Conservation (phyloP, 2,113 vertebrate genomes). For the Speoplatyrhinus poulsoni region DNA sequence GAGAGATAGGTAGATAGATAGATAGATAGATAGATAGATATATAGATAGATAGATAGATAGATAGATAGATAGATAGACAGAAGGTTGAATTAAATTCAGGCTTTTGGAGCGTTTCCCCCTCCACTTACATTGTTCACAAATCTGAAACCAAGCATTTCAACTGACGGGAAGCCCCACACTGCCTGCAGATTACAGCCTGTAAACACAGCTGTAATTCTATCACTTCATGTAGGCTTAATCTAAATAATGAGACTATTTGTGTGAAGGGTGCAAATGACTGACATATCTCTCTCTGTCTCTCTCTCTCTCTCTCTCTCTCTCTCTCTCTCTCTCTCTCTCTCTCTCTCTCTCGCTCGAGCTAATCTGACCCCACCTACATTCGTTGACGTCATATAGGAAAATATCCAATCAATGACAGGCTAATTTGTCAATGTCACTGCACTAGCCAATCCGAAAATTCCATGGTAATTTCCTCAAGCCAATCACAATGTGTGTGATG, state of each 20-base stretch:
- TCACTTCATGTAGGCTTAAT: slow-evolving; percentile 13
- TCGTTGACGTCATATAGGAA: slow-evolving; percentile 31
- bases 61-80: too few species aligned
- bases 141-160: background rate
- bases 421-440: slow-evolving; percentile 62
- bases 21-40: too few species aligned
- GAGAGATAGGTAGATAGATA: too few species aligned
- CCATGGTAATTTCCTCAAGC: slow-evolving; percentile 15
- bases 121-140: too few species aligned
- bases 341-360: background rate
- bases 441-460: slow-evolving; percentile 28
- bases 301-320: slow-evolving; percentile 17
- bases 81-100: too few species aligned
- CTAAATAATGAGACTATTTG: background rate
- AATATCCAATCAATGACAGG: slow-evolving; percentile 41
- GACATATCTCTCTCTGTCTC: too few species aligned
- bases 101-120: too few species aligned
- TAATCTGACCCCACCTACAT: slow-evolving; percentile 8
- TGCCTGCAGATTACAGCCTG: background rate
- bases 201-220: slow-evolving; percentile 3
- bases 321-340: slow-evolving; percentile 21
- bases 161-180: background rate
- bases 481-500: slow-evolving; percentile 25
- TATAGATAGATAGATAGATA: too few species aligned
- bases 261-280: background rate